Percentiles rank a stretch among this genome's conserved stretches.
phyloP scores from a whole-genome alignment of 2,888 invertebrate genomes.

The Tinea pellionella region DNA sequence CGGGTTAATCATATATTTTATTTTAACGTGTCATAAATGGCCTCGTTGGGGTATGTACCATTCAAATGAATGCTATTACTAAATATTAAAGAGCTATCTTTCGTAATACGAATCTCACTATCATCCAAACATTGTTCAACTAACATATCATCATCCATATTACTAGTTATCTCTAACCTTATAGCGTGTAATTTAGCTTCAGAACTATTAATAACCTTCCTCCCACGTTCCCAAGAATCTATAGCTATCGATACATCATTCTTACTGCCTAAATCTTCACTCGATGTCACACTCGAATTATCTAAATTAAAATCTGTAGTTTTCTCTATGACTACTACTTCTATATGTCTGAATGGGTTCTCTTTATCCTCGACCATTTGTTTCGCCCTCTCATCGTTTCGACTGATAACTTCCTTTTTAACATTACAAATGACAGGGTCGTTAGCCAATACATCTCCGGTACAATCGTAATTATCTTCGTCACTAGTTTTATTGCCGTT shows the following conservation, averaged over 20 bases:
- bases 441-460: slow-evolving; percentile 52
- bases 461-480: slow-evolving; percentile 53
- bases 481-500: slow-evolving; percentile 44
- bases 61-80: slow-evolving; percentile 66
- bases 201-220: slow-evolving; percentile 25
- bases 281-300: slow-evolving; percentile 53
- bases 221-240: slow-evolving; percentile 61
- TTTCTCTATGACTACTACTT: slow-evolving; percentile 65
- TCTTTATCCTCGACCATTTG: slow-evolving; percentile 59
- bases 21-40: slow-evolving; percentile 66
- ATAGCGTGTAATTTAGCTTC: slow-evolving; percentile 60
- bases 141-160: slow-evolving; percentile 46
- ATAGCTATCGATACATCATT: slow-evolving; percentile 55
- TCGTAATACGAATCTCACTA: slow-evolving; percentile 47
- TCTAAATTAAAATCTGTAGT: slow-evolving; percentile 61
- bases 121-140: slow-evolving; percentile 37
- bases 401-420: slow-evolving; percentile 57
- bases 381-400: slow-evolving; percentile 57
- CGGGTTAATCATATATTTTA: slow-evolving; percentile 23
- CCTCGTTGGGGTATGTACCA: slow-evolving; percentile 67
- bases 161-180: slow-evolving; percentile 61
- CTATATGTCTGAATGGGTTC: slow-evolving; percentile 61
- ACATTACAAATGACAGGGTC: slow-evolving; percentile 63
- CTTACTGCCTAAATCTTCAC: slow-evolving; percentile 46
- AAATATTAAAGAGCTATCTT: slow-evolving; percentile 59